Percentiles rank a stretch among this genome's conserved stretches.
These are phyloP conservation scores for Spinus olivaceus DNA, from an alignment of 2,797 vertebrate species.

Conservation along the genomic window DNA sequence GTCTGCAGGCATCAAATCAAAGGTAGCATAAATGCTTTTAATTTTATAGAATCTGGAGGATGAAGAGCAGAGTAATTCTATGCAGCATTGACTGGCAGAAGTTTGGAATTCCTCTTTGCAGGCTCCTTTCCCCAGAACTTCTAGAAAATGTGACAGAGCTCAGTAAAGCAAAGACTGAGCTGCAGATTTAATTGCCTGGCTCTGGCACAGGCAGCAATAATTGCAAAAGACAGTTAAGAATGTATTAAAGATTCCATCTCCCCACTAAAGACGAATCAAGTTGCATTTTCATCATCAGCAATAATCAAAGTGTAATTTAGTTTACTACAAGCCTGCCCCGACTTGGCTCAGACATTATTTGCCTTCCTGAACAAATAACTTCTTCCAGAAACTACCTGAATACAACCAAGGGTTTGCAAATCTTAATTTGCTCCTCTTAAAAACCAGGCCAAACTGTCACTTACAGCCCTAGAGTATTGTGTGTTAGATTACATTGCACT, in stretches of 20 bases:
- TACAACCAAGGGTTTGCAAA: background rate
- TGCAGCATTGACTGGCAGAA: background rate
- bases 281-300: background rate
- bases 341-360: background rate
- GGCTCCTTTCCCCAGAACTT: background rate
- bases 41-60: background rate
- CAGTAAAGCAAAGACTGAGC: background rate
- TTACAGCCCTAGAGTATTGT: background rate
- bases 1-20: background rate
- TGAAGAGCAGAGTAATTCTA: background rate
- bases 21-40: background rate
- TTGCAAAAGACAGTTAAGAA: conserved; percentile 13
- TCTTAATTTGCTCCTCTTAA: background rate
- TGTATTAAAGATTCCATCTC: background rate
- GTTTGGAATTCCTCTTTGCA: background rate
- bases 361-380: background rate
- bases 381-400: background rate
- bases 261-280: background rate
- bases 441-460: background rate
- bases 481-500: background rate
- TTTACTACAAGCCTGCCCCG: background rate
- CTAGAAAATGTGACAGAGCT: background rate
- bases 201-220: background rate
- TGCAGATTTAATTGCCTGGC: background rate
- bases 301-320: conserved; percentile 7